These are phyloP conservation scores for Heliconius hortense DNA, from an alignment of 2,888 invertebrate genomes.

Conservation along the genomic window DNA sequence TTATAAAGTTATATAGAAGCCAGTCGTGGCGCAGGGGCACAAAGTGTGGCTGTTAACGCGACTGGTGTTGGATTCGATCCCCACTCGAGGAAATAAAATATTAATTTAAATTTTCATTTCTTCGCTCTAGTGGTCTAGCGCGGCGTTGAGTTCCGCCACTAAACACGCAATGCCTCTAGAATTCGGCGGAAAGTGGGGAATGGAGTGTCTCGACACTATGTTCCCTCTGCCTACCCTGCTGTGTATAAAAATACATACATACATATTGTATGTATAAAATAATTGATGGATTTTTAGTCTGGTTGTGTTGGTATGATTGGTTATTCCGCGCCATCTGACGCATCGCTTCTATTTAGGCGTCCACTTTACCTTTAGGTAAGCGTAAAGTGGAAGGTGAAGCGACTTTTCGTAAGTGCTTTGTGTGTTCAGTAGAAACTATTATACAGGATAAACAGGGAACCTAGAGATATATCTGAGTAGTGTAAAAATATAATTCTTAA, in stretches of 20 bases:
- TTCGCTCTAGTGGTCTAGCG: too few species aligned
- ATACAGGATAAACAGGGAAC: background rate
- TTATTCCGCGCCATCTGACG: background rate
- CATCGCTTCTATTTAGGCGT: background rate
- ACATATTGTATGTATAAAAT: background rate
- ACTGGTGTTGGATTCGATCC: too few species aligned
- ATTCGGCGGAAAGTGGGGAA: too few species aligned
- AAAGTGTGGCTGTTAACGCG: too few species aligned
- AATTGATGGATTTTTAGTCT: background rate
- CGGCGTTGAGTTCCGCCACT: too few species aligned
- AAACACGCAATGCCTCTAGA: too few species aligned
- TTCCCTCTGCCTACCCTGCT: too few species aligned
- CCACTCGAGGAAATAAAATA: too few species aligned
- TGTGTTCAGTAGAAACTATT: background rate
- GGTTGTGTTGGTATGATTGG: background rate
- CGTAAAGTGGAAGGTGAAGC: background rate
- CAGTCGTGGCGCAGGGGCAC: too few species aligned
- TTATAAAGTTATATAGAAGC: background rate
- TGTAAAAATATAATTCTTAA: background rate
- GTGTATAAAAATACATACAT: background rate
- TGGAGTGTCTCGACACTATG: too few species aligned
- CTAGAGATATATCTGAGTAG: background rate
- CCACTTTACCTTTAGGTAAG: slow-evolving; percentile 2
- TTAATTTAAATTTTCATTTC: too few species aligned
- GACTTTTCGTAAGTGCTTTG: background rate